These are phyloP conservation scores for Scomber scombrus DNA, from an alignment of 2,113 vertebrate genomes.

Conservation along the genomic window DNA sequence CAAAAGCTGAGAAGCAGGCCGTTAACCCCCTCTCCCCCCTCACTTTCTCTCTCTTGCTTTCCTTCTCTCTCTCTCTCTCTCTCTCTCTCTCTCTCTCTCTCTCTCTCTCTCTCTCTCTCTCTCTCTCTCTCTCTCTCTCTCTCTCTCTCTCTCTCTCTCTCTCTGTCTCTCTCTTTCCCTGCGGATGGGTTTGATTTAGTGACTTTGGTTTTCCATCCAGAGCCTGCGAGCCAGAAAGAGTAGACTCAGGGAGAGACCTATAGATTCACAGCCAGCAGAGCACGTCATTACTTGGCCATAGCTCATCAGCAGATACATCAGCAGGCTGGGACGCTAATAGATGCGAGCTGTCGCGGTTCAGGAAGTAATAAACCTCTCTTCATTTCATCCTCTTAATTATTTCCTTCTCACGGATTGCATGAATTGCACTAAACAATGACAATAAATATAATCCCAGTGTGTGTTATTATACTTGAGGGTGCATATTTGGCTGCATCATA, in stretches of 20 bases:
- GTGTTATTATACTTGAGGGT: constrained; percentile 1
- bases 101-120: constrained; percentile 32
- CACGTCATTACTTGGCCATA: constrained; percentile 78
- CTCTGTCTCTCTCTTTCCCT: constrained; percentile 54
- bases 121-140: constrained; percentile 49
- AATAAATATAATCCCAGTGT: constrained; percentile 20
- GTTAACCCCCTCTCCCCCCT: constrained; percentile 33
- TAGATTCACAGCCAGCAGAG: constrained; percentile 74
- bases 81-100: constrained; percentile 49
- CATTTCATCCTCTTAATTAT: constrained; percentile 69
- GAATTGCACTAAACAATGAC: constrained; percentile 55
- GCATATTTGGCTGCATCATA: constrained; percentile 7
- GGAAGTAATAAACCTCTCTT: constrained; percentile 74
- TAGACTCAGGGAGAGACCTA: constrained; percentile 72
- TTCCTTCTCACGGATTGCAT: constrained; percentile 51
- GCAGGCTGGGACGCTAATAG: constrained; percentile 69
- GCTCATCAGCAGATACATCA: constrained; percentile 78
- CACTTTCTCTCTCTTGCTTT: constrained; percentile 2
- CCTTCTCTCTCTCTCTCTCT: neutral
- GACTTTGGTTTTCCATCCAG: constrained; percentile 77
- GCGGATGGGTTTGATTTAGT: constrained; percentile 80
- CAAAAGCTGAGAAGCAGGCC: constrained; percentile 62
- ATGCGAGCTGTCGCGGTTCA: constrained; percentile 65
- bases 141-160: constrained; percentile 2
- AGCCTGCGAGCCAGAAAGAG: constrained; percentile 68